A percentile compares a stretch with the other conserved stretches of the same genome.
phyloP scores from a whole-genome alignment of 2,113 vertebrate genomes.

The Riparia riparia region DNA sequence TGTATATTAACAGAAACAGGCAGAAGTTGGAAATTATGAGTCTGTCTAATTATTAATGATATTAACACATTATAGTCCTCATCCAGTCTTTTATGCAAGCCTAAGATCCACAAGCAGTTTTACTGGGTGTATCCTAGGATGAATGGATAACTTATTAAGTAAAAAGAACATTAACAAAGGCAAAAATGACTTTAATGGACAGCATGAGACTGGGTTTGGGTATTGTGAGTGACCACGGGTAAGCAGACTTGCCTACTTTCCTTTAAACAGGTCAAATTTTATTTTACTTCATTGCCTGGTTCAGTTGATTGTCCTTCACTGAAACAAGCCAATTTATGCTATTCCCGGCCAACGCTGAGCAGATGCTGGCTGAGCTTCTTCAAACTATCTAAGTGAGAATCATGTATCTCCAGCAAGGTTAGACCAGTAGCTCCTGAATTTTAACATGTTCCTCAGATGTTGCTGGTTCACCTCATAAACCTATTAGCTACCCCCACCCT shows the following conservation, averaged over 20 bases:
- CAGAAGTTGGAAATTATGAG: not conserved
- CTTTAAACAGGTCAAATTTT: not conserved
- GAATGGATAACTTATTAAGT: not conserved
- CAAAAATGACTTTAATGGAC: not conserved
- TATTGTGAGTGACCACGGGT: no score
- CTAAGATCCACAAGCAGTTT: not conserved
- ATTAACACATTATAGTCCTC: not conserved
- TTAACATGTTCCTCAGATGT: not conserved
- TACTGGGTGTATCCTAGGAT: not conserved
- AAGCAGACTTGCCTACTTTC: not conserved
- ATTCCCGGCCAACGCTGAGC: not conserved
- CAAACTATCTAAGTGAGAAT: not conserved
- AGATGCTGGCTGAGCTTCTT: not conserved
- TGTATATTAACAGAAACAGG: not conserved
- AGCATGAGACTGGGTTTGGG: not conserved
- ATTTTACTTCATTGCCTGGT: not conserved
- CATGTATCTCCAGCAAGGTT: not conserved
- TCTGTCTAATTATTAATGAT: not conserved
- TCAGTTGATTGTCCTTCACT: not conserved
- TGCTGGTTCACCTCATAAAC: not conserved
- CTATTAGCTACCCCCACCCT: fast-evolving
- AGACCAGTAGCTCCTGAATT: not conserved
- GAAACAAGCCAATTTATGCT: not conserved
- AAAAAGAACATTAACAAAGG: not conserved
- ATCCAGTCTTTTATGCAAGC: not conserved